Base-by-base conservation (phyloP, 2,113 vertebrate genomes). In the Neolamprologus tretocephalus region DNA sequence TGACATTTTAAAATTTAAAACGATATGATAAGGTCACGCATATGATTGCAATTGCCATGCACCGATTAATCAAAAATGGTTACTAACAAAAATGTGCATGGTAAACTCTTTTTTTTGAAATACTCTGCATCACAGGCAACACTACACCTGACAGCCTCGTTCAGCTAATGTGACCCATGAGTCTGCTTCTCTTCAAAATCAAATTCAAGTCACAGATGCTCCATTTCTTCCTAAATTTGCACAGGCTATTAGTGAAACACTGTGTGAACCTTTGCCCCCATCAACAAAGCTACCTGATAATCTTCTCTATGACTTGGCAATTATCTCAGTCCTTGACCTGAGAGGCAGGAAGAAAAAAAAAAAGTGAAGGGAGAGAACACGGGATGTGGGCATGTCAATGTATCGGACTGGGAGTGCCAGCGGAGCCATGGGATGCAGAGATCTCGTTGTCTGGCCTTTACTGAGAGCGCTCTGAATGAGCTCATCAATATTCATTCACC, bases 401-500 rank as follows among this genome's bases (percentile, higher is more conserved):
- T 85, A 85, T 93, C 9, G 66, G 88, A 86, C 87, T 84, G 83
- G 84, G 91, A 92, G 87, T 37, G 87, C 80, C 58, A 1, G 82
- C 57, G 61, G 82, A 92, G 92, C 93, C 8, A 9, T 86, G 92
- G 92, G 91, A 93, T 80, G 66, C 85, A 49, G 82, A 87, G 84
- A 91, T 87, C 88, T 93, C 86, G 21, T 87, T 71, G 87, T 90
- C 89, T 94, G 92, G 94, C 93, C 93, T 95, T 95, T 94, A 95
- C 93, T 26, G 84, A 94, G 88, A 80, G 87, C 9, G 61, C 85
- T 91, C 79, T 12, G 90, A 95, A 94, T 73, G 84, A 94, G 89
- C 92, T 93, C 94, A 96, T 96, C 93, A 95, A 95, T 95, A 96
- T 96, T 95, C 94, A 96, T 94, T 89, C 85, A 95, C 90, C 92